Percentiles rank a stretch among this genome's conserved stretches.
Conservation (phyloP, 2,888 invertebrate species). For the Bellardia bayeri region DNA sequence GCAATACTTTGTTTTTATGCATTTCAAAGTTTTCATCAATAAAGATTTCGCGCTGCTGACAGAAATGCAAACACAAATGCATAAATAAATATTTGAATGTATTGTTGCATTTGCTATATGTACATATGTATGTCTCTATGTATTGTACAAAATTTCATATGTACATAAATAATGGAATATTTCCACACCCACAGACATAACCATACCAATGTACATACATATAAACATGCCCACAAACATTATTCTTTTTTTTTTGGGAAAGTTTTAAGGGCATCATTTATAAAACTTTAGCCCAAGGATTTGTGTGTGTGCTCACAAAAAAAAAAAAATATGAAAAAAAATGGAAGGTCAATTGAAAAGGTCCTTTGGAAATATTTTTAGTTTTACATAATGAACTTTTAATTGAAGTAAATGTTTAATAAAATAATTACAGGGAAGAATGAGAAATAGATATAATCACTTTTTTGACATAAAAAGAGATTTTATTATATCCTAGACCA, state of each 20-base stretch:
- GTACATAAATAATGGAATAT: background rate
- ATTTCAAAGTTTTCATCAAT: slow-evolving; percentile 28
- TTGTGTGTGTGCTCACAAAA: background rate
- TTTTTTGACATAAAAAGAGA: no score
- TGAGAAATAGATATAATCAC: no score
- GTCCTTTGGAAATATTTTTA: no score
- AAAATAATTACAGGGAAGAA: no score
- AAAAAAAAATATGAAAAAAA: no score
- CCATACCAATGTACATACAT: background rate
- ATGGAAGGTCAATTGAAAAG: background rate
- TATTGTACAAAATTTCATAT: background rate
- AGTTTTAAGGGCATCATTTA: slow-evolving; percentile 47
- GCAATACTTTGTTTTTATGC: slow-evolving; percentile 4
- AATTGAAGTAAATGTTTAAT: no score
- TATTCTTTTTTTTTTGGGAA: slow-evolving; percentile 8
- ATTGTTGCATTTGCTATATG: slow-evolving; percentile 9
- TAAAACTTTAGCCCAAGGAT: slow-evolving; percentile 37
- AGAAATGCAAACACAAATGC: slow-evolving; percentile 17
- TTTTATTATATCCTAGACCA: no score
- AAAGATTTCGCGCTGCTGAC: slow-evolving; percentile 3
- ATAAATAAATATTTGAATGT: slow-evolving; percentile 13
- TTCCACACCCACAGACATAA: background rate
- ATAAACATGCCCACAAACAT: slow-evolving; percentile 12
- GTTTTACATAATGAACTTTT: no score
- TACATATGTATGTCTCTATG: background rate